Evolutionary conservation across 53 echinoderm and acorn worm genomes (phyloP), one percentile per base, ranked within the genome.

Genomic region (Hippasteria phrygiana): DNA sequence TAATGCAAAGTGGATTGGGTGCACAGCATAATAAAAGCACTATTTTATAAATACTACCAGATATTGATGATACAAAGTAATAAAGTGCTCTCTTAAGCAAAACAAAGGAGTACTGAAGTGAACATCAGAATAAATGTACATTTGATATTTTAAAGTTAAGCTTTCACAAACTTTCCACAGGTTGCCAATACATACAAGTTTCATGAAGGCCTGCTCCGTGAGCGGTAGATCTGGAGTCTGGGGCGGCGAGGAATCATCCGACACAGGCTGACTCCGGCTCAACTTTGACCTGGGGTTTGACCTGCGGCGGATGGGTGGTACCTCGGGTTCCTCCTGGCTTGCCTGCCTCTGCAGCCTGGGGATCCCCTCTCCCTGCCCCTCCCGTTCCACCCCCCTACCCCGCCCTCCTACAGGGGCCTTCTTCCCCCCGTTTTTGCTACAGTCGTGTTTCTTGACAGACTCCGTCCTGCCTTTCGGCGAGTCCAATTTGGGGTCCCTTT

Each of bases 171-270:
- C 20, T 51, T 51, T 51, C 20, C 16, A 17, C 46, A 46, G 20
- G 14, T 51, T 32, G 56, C 0, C 18, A 16, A 17, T 74, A 87
- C 88, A 20, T 75, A 87, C 88, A 74, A 75, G 88, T 62, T 87
- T 87, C 75, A 87, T 75, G 35, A 90, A 85, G 85, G 79, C 89
- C 64, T 89, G 89, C 41, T 89, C 89, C 20, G 89, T 67, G 28
- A 89, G 70, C 40, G 91, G 87, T 65, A 96, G 80, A 59, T 96
- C 96, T 31, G 96, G 96, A 0, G 94, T 94, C 29, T 94, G 89
- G 9, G 96, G 96, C 24, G 96, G 96, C 13, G 96, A 96, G 33
- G 93, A 91, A 80, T 94, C 96, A 90, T 96, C 96, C 7, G 91
- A 93, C 5, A 96, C 95, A 2, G 94, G 93, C 42, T 94, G 96